These are phyloP conservation scores for Regulus satrapa DNA, from an alignment of 2,113 vertebrate species.

Conservation along the genomic window DNA sequence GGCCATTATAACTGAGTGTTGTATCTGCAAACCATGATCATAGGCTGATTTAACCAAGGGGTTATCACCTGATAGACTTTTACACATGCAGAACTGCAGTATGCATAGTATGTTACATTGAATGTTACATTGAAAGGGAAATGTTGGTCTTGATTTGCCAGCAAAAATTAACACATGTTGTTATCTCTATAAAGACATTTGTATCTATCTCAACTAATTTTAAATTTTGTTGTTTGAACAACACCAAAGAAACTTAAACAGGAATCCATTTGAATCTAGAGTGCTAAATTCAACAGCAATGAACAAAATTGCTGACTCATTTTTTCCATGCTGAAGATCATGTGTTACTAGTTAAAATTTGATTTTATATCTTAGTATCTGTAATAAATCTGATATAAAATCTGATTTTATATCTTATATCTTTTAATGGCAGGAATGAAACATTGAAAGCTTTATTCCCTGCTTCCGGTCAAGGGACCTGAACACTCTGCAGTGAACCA, in stretches of 20 bases:
- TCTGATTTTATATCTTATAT: not conserved
- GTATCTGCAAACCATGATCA: not conserved
- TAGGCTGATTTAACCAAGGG: not conserved
- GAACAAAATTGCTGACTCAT: not conserved
- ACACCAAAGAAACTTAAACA: not conserved
- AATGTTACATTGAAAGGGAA: not conserved
- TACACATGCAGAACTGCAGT: not conserved
- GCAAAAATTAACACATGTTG: not conserved
- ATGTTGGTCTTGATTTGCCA: not conserved
- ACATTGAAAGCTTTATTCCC: not conserved
- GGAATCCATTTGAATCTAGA: not conserved
- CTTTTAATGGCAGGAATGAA: not conserved
- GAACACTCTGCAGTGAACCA: not conserved
- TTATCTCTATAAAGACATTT: not conserved
- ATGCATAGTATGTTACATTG: not conserved
- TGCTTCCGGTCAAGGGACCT: not conserved
- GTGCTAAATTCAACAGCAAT: not conserved
- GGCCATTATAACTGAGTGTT: not conserved
- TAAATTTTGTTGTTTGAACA: not conserved
- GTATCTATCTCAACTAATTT: conserved; percentile 9
- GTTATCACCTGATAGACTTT: not conserved
- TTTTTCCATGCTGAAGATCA: not conserved
- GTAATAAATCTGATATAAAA: too few relatives aligned
- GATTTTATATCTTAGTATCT: not conserved
- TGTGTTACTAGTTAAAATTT: not conserved